Evolutionary conservation across 2,113 vertebrate genomes (phyloP), one percentile per base, ranked within the genome.

Genomic region (Laticauda laticaudata): DNA sequence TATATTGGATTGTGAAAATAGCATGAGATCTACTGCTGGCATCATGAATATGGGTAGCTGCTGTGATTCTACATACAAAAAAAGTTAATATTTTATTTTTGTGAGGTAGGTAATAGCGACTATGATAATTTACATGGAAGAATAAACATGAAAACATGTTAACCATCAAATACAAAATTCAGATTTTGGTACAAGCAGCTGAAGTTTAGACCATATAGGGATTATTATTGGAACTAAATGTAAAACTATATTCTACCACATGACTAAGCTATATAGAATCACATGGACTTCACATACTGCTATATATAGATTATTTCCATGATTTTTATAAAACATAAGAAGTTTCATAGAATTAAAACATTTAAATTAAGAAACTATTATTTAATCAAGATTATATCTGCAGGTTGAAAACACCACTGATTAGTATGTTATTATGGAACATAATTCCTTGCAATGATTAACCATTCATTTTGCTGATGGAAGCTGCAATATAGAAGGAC

Each of bases 11-110:
- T 86, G 98, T 99, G 97, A 99, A 99, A 97, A 99, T 99, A 96
- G 99, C 99, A 89, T 99, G 99, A 61, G 99, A 99, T 95, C 99
- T 98, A 97, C 99, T 99, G 97, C 99, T 99, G 96, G 99, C 98
- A 45, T 99, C 98, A 4, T 99, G 99, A 96, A 99, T 97, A 91
- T 99, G 99, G 1, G 99, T 99, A 88, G 99, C 98, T 91, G 99
- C 99, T 1, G 99, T 99, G 96, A 99, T 99, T 96, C 99, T 98
- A 95, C 85, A 90, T 90, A 94, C 9, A 96, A 95, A 24, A 23
- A 43, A 95, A 51, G 69, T 87, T 18, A 69, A 3, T 93, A 93
- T 57, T 90, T 92, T 93, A 34, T 61, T 64, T 43, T 15, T 64
- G 23, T 54, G 12, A 64, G 56, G 14, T n/a, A 69, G 7, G 26